phyloP scores from a whole-genome alignment of 2,797 vertebrate genomes.

The Paramormyrops hopkinsi region DNA sequence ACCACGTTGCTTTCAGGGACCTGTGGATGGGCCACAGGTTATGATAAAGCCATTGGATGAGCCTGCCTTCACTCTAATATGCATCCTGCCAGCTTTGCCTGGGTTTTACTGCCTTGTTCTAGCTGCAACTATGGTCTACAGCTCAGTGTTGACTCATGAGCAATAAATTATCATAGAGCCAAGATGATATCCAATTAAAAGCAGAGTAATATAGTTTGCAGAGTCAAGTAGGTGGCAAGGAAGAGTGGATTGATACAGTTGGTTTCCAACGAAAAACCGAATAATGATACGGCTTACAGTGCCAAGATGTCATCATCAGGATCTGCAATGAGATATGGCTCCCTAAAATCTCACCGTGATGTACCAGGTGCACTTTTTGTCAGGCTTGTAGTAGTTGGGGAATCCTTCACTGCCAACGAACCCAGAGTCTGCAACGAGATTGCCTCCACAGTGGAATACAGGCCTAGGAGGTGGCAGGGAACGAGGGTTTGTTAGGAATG shows the following conservation, averaged over 20 bases:
- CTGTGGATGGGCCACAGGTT: slow-evolving; percentile 43
- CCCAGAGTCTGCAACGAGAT: slow-evolving; percentile 67
- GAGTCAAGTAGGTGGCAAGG: background rate
- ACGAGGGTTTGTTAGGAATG: background rate
- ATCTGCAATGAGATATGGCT: background rate
- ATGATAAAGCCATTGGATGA: background rate
- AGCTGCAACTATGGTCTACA: background rate
- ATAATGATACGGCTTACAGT: background rate
- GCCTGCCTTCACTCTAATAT: no score
- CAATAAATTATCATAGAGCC: background rate
- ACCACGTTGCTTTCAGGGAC: slow-evolving; percentile 78
- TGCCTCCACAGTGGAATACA: slow-evolving; percentile 77
- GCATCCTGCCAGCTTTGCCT: background rate
- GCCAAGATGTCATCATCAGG: background rate
- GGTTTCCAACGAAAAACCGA: background rate
- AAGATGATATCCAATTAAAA: background rate
- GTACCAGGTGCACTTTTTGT: slow-evolving; percentile 78
- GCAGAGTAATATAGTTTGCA: background rate
- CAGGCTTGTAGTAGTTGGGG: slow-evolving; percentile 73
- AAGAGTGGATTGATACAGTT: background rate
- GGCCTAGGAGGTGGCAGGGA: slow-evolving; percentile 55
- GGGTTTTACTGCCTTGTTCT: background rate
- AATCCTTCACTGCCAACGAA: slow-evolving; percentile 81
- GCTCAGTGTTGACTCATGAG: background rate
- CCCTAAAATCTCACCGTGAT: slow-evolving; percentile 70